Base-by-base conservation (phyloP, 2,113 vertebrate species). In the Dipodomys merriami region DNA sequence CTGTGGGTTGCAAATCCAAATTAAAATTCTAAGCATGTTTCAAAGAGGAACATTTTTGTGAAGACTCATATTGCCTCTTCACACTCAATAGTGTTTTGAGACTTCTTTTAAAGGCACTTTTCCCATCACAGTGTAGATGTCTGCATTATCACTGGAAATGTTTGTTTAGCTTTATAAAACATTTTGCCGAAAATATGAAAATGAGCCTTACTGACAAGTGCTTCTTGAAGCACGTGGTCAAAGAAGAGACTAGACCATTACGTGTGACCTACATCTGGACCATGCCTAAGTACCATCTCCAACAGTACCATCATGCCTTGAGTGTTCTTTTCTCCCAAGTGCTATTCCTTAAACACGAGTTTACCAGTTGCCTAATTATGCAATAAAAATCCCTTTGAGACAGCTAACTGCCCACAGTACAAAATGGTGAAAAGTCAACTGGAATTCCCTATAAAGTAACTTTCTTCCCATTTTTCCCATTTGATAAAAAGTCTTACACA, bases 91-190 rank as follows among this genome's bases (percentile, higher is more conserved):
- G 96, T 97, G 86, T 91, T 96, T 91, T 91, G 44, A 96, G 91
- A 90, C 97, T 98, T 97, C 95, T 93, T 97, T 97, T 72, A 46
- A 95, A 97, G 95, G 97, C 96, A 30, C 95, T 97, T 96, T 98
- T 97, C 97, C 97, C 98, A 98, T 98, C 98, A 97, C 98, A 97
- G 91, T 97, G 93, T 98, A 96, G 96, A 97, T 97, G 97, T 94
- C 96, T 90, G 91, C 98, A 97, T 98, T 98, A 98, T 98, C 97
- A 88, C 71, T 94, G 97, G 94, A 97, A 97, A 94, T 95, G 95
- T 98, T 98, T 98, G 97, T 98, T 98, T 98, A 98, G 98, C 97
- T 98, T 98, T 97, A 97, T 93, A 90, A 93, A 97, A 98, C 97
- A 95, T 97, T 98, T 97, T 97, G 97, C 97, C 94, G 96, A 97